Evolutionary conservation across 2,888 invertebrate genomes (phyloP).

Genomic region (Callimorpha dominula): DNA sequence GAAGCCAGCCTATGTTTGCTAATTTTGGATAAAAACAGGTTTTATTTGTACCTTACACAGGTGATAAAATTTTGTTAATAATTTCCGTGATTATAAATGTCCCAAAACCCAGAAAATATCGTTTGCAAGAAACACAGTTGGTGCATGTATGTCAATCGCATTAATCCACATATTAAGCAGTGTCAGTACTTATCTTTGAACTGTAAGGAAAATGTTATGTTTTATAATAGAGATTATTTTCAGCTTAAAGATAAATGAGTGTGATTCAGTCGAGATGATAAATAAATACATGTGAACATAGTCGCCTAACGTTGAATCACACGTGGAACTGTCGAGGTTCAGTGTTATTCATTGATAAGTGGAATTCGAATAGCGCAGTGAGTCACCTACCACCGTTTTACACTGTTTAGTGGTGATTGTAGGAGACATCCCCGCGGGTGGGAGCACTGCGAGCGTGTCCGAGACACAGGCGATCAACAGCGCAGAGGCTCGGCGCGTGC

Average conservation of each 20-base stretch:
- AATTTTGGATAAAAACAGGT: not conserved
- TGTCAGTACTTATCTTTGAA: not conserved
- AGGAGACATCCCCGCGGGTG: not conserved
- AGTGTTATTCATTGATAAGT: not conserved
- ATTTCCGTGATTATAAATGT: no score
- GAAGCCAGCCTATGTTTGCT: not conserved
- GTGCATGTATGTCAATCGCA: not conserved
- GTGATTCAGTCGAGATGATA: not conserved
- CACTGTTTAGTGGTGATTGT: not conserved
- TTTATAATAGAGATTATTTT: not conserved
- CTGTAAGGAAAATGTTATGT: not conserved
- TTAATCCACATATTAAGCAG: not conserved
- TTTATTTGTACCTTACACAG: not conserved
- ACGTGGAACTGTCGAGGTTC: not conserved
- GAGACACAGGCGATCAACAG: not conserved
- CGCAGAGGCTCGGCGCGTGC: not conserved
- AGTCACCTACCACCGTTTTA: not conserved
- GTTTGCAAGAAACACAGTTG: not conserved
- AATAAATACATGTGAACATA: not conserved
- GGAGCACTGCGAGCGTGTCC: not conserved
- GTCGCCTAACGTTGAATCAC: slow-evolving; percentile 1
- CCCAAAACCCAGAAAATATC: not conserved
- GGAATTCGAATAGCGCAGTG: not conserved
- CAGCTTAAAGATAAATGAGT: not conserved
- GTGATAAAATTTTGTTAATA: no score